Evolutionary conservation across 2,113 vertebrate species (phyloP).

Genomic region (Centrocercus urophasianus): DNA sequence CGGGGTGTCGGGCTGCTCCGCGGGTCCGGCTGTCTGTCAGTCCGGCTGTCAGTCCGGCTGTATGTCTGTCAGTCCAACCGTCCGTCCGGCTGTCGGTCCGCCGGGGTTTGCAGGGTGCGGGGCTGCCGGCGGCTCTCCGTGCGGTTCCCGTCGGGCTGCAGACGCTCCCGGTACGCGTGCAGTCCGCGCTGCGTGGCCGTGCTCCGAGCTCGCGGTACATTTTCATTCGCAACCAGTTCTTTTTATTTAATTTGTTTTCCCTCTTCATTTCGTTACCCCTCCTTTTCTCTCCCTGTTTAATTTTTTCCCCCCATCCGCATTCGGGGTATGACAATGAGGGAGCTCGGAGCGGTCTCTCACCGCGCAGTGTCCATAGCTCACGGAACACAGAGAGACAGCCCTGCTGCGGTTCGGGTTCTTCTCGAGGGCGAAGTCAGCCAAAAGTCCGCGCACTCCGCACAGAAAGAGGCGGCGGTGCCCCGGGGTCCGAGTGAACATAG

Average conservation of each 20-base stretch:
- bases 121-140: neutral
- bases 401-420: slow-evolving; percentile 75
- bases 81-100: neutral
- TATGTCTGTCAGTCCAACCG: neutral
- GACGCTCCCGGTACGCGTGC: slow-evolving; percentile 75
- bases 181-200: slow-evolving; percentile 59
- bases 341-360: slow-evolving; percentile 73
- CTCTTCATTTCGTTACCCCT: neutral
- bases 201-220: slow-evolving; percentile 63
- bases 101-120: neutral
- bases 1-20: neutral
- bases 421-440: slow-evolving; percentile 69
- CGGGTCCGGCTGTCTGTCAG: neutral
- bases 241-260: neutral
- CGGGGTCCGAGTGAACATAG: slow-evolving; percentile 74
- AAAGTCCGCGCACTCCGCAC: slow-evolving; percentile 75
- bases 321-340: slow-evolving; percentile 77
- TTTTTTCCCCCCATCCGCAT: slow-evolving; percentile 50
- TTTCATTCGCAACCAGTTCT: slow-evolving; percentile 32
- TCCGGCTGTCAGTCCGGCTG: neutral
- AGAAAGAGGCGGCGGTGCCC: slow-evolving; percentile 73
- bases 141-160: slow-evolving; percentile 48
- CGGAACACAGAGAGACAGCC: slow-evolving; percentile 81
- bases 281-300: neutral
- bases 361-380: slow-evolving; percentile 77